Base-by-base conservation (phyloP, 2,113 vertebrate genomes). In the Rhynchomys soricoides region DNA sequence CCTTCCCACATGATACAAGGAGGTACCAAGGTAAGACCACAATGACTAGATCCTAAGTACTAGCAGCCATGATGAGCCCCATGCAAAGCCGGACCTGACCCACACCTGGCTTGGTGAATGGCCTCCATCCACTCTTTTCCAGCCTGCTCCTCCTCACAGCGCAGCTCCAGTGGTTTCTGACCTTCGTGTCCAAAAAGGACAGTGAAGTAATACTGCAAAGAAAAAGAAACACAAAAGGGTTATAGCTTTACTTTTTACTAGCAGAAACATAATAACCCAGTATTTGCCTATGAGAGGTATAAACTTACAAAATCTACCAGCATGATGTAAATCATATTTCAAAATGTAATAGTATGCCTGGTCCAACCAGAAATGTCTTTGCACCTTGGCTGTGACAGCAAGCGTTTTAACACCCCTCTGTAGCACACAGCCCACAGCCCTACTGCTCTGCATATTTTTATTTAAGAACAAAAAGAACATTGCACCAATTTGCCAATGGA, bases 91-190 rank as follows among this genome's bases (percentile, higher is more conserved):
- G 10, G 73, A 62, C 15, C 3, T 0, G 0, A 7, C 74, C 94
- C 96, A 29, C 99, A 99, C 99, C 99, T 99, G 83, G 99, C 99
- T 98, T 99, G 99, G 95, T 99, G 99, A 98, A 99, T 99, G 97
- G 99, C 99, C 94, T 99, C 99, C 98, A 99, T 99, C 99, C 99
- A 99, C 97, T 99, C 99, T 34, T 99, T 99, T 71, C 99, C 99
- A 17, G 99, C 99, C 68, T 73, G 97, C 98, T 99, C 99, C 97
- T 99, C 99, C 19, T 99, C 99, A 3, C 99, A 99, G 86, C 99
- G 99, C 95, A 99, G 99, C 94, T 99, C 99, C 98, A 99, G 98
- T 12, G 99, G 99, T 92, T 99, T 99, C 98, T 99, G 99, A 62
- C 99, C 99, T 96, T 99, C 99, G 7, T 99, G 99, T 78, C 99